These are phyloP conservation scores for Hephaestus fuliginosus DNA, from an alignment of 2,797 vertebrate genomes.

Conservation along the genomic window DNA sequence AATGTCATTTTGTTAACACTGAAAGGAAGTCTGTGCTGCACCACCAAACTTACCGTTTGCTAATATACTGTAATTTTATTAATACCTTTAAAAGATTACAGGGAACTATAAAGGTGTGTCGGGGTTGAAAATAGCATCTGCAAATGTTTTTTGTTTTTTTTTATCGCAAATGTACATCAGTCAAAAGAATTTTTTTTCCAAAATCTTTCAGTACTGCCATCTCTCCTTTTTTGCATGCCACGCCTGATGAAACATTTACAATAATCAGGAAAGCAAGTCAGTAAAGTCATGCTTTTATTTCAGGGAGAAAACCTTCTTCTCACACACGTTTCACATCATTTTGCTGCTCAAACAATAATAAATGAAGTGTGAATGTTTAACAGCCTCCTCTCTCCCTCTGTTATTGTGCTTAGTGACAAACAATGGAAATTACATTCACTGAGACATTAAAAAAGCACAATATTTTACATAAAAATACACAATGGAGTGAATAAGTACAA, in stretches of 20 bases:
- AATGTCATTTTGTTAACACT: conserved; percentile 1
- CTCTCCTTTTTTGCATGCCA: neutral
- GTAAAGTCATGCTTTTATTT: conserved; percentile 31
- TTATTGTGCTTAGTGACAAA: conserved; percentile 2
- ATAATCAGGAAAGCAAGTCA: conserved; percentile 27
- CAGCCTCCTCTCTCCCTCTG: neutral
- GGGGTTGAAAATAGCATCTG: neutral
- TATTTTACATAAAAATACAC: conserved; percentile 10
- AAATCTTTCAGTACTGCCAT: neutral
- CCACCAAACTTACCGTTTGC: neutral
- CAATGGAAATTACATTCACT: neutral
- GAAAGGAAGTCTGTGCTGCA: neutral
- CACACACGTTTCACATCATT: conserved; percentile 9
- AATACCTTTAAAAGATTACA: neutral
- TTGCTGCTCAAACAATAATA: conserved; percentile 9
- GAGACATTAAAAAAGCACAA: conserved; percentile 2
- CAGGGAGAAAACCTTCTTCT: neutral
- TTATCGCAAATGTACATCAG: neutral
- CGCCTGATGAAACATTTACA: conserved; percentile 40
- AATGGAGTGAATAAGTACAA: conserved; percentile 5
- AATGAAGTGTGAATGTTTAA: conserved; percentile 9
- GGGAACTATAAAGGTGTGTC: neutral
- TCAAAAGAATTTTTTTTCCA: neutral
- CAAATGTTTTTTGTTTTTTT: neutral
- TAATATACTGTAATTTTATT: neutral